Conservation (phyloP, 2,888 invertebrate genomes). For the Neria commutata region DNA sequence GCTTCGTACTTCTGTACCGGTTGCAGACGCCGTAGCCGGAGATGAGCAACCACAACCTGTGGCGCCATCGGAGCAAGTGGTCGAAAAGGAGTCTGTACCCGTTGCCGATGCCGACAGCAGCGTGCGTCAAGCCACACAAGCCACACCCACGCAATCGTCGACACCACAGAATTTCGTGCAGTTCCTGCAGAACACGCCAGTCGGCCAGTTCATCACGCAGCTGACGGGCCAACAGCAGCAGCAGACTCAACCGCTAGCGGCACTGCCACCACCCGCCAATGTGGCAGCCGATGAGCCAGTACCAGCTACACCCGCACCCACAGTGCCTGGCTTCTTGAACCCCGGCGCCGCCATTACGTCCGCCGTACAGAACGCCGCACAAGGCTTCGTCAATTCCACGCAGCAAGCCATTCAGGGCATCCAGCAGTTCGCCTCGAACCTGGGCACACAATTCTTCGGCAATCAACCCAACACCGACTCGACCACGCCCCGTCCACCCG, state of each 20-base stretch:
- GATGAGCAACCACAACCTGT: not conserved
- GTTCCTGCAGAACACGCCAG: conserved; percentile 53
- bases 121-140: conserved; percentile 51
- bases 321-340: conserved; percentile 48
- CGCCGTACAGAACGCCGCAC: conserved; percentile 47
- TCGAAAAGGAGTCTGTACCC: conserved; percentile 15
- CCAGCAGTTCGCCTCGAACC: conserved; percentile 50
- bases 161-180: conserved; percentile 52
- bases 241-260: conserved; percentile 19
- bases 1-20: not conserved
- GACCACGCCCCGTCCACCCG: conserved; percentile 52
- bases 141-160: conserved; percentile 46
- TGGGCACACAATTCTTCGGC: conserved; percentile 44
- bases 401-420: conserved; percentile 53
- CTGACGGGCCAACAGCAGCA: conserved; percentile 36
- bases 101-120: not conserved
- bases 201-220: conserved; percentile 53
- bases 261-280: conserved; percentile 16
- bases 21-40: not conserved
- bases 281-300: conserved; percentile 30
- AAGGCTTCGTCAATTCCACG: conserved; percentile 47
- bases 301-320: conserved; percentile 39
- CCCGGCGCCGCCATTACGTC: conserved; percentile 44
- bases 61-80: not conserved
- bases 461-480: conserved; percentile 27